phyloP scores from a whole-genome alignment of 2,888 invertebrate genomes.

The Rhamphomyia laevipes region DNA sequence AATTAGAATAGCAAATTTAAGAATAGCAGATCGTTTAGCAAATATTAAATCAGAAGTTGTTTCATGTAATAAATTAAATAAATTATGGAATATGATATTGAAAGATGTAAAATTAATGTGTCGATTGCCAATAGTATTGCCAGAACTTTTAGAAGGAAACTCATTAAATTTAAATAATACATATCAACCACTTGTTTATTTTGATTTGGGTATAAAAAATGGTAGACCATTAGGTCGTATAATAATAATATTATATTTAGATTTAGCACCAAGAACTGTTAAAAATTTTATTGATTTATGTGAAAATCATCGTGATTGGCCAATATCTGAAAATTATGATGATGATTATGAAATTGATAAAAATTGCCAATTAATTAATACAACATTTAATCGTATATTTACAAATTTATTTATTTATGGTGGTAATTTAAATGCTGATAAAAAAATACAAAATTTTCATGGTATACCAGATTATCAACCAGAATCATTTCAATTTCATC shows the following conservation, averaged over 20 bases:
- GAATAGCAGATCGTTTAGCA: too few relatives aligned
- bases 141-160: slow-evolving; percentile 1
- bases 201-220: slow-evolving; percentile 22
- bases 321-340: neutral
- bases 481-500: slow-evolving; percentile 8
- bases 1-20: too few relatives aligned
- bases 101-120: too few relatives aligned
- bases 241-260: slow-evolving; percentile 24
- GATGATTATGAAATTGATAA: too few relatives aligned
- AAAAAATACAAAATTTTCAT: neutral
- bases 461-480: neutral
- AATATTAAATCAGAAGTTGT: too few relatives aligned
- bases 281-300: slow-evolving; percentile 21
- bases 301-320: neutral
- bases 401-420: slow-evolving; percentile 9
- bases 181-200: slow-evolving; percentile 25
- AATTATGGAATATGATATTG: too few relatives aligned
- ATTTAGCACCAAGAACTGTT: slow-evolving; percentile 28
- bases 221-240: slow-evolving; percentile 22
- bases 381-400: slow-evolving; percentile 6
- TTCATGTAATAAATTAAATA: too few relatives aligned
- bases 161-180: too few relatives aligned
- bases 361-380: neutral
- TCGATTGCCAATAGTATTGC: neutral
- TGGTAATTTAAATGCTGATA: slow-evolving; percentile 8